A percentile compares a stretch with the other conserved stretches of the same genome.
Evolutionary conservation across 2,888 invertebrate genomes (phyloP).

Genomic region (Malacosoma neustria): DNA sequence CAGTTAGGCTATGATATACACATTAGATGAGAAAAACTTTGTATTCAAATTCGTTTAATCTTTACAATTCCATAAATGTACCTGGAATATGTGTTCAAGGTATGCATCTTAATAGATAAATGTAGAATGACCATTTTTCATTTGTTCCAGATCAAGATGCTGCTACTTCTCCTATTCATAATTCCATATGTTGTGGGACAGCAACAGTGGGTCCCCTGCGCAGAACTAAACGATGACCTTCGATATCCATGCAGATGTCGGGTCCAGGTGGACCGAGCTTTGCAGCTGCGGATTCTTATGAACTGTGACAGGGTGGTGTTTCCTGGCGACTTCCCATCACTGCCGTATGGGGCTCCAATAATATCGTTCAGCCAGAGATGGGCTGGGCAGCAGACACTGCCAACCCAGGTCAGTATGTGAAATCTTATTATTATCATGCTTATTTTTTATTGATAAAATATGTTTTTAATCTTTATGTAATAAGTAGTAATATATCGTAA

Average conservation of each 20-base stretch:
- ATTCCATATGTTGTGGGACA: slow-evolving; percentile 37
- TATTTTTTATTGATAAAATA: too few relatives aligned
- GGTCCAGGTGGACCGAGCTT: slow-evolving; percentile 64
- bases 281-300: slow-evolving; percentile 77
- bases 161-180: slow-evolving; percentile 44
- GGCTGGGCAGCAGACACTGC: slow-evolving; percentile 87
- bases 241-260: slow-evolving; percentile 81
- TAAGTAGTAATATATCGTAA: too few relatives aligned
- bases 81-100: too few relatives aligned
- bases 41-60: too few relatives aligned
- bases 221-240: slow-evolving; percentile 83
- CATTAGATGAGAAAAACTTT: too few relatives aligned
- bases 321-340: slow-evolving; percentile 82
- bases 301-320: slow-evolving; percentile 91
- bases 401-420: slow-evolving; percentile 80
- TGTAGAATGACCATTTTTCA: background rate
- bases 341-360: slow-evolving; percentile 87
- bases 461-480: too few relatives aligned
- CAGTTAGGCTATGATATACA: too few relatives aligned
- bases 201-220: slow-evolving; percentile 81
- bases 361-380: slow-evolving; percentile 85
- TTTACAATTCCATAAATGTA: too few relatives aligned
- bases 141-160: slow-evolving; percentile 41
- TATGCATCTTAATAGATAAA: too few relatives aligned
- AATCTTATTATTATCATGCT: too few relatives aligned